These are phyloP conservation scores for Odontophorus gujanensis DNA, from an alignment of 2,113 vertebrate genomes.

Conservation along the genomic window DNA sequence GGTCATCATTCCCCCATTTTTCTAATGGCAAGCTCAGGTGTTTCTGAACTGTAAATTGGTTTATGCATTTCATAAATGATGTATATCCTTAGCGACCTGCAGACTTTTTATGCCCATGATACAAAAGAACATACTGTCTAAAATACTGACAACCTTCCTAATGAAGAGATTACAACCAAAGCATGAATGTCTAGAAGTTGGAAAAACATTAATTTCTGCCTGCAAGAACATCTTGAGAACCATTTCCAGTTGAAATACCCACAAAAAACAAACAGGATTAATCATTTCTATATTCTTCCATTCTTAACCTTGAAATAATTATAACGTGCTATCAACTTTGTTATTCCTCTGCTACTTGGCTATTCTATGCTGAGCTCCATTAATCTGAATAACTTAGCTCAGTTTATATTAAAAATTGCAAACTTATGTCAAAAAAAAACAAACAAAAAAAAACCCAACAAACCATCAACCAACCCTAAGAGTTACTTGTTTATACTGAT, in stretches of 20 bases:
- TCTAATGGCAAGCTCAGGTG: constrained; percentile 77
- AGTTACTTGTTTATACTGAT: neutral
- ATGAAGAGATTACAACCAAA: constrained; percentile 76
- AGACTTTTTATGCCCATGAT: constrained; percentile 67
- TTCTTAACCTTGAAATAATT: neutral
- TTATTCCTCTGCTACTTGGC: neutral
- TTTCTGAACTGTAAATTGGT: constrained; percentile 75
- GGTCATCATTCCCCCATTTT: constrained; percentile 80
- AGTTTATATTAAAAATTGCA: neutral
- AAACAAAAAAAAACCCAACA: no score
- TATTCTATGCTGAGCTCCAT: neutral
- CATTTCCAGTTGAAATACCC: neutral
- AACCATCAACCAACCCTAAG: neutral
- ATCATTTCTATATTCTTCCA: neutral
- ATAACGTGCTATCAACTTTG: neutral
- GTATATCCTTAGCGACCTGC: constrained; percentile 63
- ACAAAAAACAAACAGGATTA: neutral
- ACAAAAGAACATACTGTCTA: constrained; percentile 54
- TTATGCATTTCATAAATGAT: constrained; percentile 68
- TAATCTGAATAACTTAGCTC: neutral
- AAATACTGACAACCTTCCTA: constrained; percentile 78
- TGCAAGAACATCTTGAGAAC: neutral
- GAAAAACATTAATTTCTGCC: constrained; percentile 13
- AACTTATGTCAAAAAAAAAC: neutral
- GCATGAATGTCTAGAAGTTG: neutral